Percentiles rank a stretch among this genome's conserved stretches.
phyloP scores from a whole-genome alignment of 2,797 vertebrate genomes.

The Lepidocolaptes lacrymiger region DNA sequence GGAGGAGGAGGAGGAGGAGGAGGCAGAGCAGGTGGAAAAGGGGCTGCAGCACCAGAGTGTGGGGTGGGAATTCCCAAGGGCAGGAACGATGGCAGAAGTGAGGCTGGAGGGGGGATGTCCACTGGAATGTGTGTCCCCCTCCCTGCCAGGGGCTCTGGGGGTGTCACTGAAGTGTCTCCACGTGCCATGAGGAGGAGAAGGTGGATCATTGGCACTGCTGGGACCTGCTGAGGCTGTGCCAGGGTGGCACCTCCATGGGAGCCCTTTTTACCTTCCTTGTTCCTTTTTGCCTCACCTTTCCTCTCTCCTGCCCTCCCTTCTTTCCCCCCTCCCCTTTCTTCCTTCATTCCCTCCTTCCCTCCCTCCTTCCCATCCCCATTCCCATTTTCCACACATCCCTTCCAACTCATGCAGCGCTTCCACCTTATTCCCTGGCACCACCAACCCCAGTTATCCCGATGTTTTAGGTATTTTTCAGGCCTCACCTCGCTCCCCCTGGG shows the following conservation, averaged over 20 bases:
- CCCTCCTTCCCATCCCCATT: background rate
- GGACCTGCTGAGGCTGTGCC: background rate
- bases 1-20: background rate
- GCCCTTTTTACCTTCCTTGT: background rate
- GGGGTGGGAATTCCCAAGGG: background rate
- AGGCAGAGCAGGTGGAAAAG: background rate
- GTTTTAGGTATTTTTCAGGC: fast-evolving
- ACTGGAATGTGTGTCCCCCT: background rate
- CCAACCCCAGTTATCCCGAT: fast-evolving
- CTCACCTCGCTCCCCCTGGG: fast-evolving
- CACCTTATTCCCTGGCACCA: fast-evolving
- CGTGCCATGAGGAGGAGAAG: fast-evolving
- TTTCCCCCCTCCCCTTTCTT: too few relatives aligned
- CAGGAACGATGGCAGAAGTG: background rate
- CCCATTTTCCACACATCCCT: background rate
- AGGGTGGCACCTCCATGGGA: too few relatives aligned
- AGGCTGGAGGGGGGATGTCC: background rate
- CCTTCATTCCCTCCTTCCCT: too few relatives aligned
- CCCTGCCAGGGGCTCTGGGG: background rate
- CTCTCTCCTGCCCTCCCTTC: too few relatives aligned
- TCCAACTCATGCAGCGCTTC: background rate
- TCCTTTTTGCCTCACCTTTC: too few relatives aligned
- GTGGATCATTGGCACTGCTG: fast-evolving
- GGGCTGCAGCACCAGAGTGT: fast-evolving
- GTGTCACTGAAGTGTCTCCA: background rate